phyloP scores from a whole-genome alignment of 2,888 invertebrate genomes.

The Tachina lurida region DNA sequence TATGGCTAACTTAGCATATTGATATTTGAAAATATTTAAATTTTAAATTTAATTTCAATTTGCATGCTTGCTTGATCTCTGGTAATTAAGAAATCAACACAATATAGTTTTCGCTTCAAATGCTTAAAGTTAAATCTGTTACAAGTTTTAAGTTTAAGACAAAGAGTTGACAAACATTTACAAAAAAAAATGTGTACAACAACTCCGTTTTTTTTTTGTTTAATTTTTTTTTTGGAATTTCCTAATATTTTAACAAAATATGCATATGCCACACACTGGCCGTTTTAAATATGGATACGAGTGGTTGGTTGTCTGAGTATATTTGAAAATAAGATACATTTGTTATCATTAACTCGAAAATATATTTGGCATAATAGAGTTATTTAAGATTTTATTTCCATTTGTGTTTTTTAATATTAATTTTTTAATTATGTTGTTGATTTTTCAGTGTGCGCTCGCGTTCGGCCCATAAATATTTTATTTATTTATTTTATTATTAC shows the following conservation, averaged over 20 bases:
- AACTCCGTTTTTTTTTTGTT: conserved; percentile 1
- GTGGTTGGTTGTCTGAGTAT: neutral
- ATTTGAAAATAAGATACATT: conserved; percentile 6
- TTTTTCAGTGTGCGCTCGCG: conserved; percentile 50
- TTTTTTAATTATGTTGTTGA: conserved; percentile 70
- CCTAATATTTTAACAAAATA: conserved; percentile 60
- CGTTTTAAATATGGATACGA: neutral
- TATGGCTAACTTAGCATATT: neutral
- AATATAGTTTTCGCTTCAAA: conserved; percentile 47
- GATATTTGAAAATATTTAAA: conserved; percentile 64
- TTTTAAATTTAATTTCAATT: conserved; percentile 50
- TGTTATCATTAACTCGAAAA: conserved; percentile 61
- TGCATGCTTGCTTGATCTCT: conserved; percentile 40
- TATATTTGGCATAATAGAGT: conserved; percentile 67
- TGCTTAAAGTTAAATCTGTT: conserved; percentile 57
- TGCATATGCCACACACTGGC: conserved; percentile 65
- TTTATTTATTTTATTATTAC: conserved; percentile 6
- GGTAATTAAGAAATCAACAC: conserved; percentile 64
- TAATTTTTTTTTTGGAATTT: conserved; percentile 55
- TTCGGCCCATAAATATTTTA: conserved; percentile 48
- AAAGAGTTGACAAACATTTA: conserved; percentile 37
- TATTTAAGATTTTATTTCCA: conserved; percentile 56
- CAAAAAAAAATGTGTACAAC: conserved; percentile 27
- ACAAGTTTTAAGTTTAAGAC: conserved; percentile 30
- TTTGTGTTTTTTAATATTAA: conserved; percentile 58